Evolutionary conservation across 2,113 vertebrate genomes (phyloP).

Genomic region (Perccottus glenii): DNA sequence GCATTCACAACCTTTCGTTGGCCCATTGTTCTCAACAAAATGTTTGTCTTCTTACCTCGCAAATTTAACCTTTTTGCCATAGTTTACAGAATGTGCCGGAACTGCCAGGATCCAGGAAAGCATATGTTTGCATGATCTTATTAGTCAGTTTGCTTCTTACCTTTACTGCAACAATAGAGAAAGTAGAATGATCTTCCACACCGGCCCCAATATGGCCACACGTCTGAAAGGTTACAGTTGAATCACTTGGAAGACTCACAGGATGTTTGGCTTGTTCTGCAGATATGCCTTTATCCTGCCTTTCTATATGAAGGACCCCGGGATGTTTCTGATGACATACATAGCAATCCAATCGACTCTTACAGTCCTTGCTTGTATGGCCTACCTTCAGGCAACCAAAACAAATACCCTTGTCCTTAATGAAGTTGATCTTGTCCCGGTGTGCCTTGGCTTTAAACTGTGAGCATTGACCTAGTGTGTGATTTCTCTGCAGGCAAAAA

Average conservation of each 20-base stretch:
- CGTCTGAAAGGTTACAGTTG: too few species aligned
- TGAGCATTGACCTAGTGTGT: neutral
- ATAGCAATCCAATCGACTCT: too few species aligned
- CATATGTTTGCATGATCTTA: neutral
- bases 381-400: neutral
- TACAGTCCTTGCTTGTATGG: constrained; percentile 1
- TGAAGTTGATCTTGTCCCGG: neutral
- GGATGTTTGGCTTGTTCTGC: too few species aligned
- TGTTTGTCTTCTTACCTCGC: neutral
- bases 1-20: neutral
- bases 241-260: too few species aligned
- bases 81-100: neutral
- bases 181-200: too few species aligned
- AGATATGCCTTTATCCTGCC: too few species aligned
- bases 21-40: neutral
- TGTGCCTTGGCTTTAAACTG: neutral
- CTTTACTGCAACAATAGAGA: too few species aligned
- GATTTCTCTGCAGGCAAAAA: neutral
- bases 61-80: neutral
- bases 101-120: neutral
- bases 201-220: too few species aligned
- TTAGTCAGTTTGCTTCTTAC: too few species aligned
- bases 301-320: too few species aligned
- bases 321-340: too few species aligned
- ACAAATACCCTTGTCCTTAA: constrained; percentile 1